phyloP scores from a whole-genome alignment of 2,797 vertebrate species.

The Poecilia velifera region DNA sequence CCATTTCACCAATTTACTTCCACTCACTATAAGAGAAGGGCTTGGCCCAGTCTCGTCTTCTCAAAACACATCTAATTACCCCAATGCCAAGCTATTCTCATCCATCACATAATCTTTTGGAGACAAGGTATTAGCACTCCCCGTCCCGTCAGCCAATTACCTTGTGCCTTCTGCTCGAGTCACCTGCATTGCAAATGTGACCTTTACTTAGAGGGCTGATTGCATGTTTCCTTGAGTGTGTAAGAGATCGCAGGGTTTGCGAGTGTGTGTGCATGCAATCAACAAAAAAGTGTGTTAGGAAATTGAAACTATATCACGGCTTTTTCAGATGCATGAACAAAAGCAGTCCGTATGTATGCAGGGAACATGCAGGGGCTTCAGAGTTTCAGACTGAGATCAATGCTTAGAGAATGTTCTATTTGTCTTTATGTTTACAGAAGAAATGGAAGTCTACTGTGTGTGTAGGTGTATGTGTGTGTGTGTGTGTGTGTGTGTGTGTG shows the following conservation, averaged over 20 bases:
- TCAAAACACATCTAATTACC: slow-evolving; percentile 87
- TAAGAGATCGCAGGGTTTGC: slow-evolving; percentile 51
- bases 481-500: slow-evolving; percentile 8
- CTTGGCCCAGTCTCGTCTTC: slow-evolving; percentile 68
- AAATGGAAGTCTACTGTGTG: slow-evolving; percentile 18
- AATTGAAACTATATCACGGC: slow-evolving; percentile 42
- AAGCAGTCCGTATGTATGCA: slow-evolving; percentile 15
- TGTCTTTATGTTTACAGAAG: slow-evolving; percentile 20
- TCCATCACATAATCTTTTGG: slow-evolving; percentile 87
- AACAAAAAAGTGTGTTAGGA: slow-evolving; percentile 48
- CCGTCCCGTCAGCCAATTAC: slow-evolving; percentile 92
- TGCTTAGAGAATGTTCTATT: slow-evolving; percentile 11
- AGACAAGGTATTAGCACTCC: slow-evolving; percentile 85
- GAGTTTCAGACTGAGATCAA: slow-evolving; percentile 8
- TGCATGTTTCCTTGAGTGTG: slow-evolving; percentile 88
- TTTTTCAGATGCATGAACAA: slow-evolving; percentile 25
- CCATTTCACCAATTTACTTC: slow-evolving; percentile 46
- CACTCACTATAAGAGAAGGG: slow-evolving; percentile 72
- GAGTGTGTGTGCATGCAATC: slow-evolving; percentile 39
- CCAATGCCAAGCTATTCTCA: slow-evolving; percentile 84
- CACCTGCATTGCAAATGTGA: slow-evolving; percentile 98
- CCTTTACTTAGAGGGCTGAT: slow-evolving; percentile 94
- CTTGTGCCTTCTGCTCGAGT: slow-evolving; percentile 84
- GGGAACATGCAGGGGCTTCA: slow-evolving; percentile 8
- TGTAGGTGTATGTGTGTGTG: not conserved